These are phyloP conservation scores for Lochmaea crataegi DNA, from an alignment of 2,888 invertebrate genomes.

Conservation along the genomic window DNA sequence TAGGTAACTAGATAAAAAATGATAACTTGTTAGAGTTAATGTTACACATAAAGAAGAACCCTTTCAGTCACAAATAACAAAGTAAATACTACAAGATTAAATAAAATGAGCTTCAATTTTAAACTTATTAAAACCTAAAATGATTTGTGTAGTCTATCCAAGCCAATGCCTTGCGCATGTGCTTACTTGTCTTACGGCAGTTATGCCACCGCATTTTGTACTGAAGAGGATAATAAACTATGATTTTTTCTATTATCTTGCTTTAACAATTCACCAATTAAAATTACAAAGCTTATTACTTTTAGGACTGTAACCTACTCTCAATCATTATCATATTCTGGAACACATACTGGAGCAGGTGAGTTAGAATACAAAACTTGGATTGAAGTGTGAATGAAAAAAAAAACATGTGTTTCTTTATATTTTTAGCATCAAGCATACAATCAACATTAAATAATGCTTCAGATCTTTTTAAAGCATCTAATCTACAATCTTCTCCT, in stretches of 20 bases:
- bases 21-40: background rate
- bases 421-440: background rate
- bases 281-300: background rate
- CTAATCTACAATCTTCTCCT: background rate
- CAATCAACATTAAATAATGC: background rate
- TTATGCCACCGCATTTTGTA: no score
- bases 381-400: background rate
- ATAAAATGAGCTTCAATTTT: no score
- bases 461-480: background rate
- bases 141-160: no score
- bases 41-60: no score
- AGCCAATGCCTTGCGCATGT: no score
- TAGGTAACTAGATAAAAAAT: background rate
- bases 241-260: no score
- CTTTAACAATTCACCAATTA: no score
- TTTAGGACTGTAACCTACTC: conserved; percentile 2
- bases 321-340: background rate
- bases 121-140: no score
- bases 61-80: no score
- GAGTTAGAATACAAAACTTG: background rate
- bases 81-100: no score
- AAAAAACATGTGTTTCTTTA: background rate
- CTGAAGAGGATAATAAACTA: no score
- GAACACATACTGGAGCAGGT: background rate
- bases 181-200: no score